Base-by-base conservation (phyloP, 2,888 invertebrate species). In the Hyppa rectilinea region DNA sequence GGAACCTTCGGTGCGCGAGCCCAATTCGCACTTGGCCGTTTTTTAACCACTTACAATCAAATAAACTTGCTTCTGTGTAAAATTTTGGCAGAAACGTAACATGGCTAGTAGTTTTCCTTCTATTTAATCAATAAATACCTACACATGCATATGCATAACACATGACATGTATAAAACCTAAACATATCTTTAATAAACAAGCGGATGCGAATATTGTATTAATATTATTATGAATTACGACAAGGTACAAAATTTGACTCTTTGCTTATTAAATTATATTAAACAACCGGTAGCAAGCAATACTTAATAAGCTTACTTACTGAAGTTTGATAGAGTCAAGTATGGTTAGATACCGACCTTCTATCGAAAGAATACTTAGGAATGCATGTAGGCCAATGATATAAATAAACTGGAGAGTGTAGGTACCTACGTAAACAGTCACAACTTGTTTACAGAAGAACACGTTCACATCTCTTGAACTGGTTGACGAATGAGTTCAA, bases 381-480 rank as follows among this genome's bases (percentile, higher is more conserved):
- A 40, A 45, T 66, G 56, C 56, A 78, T 52, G 55, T 71, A 74
- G 78, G 83, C 74, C 81, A 83, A 65, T 60, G 71, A 62, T 83
- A 81, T 76, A 75, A 83, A 83, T 76, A 78, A 72, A 75, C 53
- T 45, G 60, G 72, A 76, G 66, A 69, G 55, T 64, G 56, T 43
- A 40, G 14, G 14, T 59, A 43, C 29, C 59, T 43, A 43, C 59
- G n/a, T 29, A 59, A 31, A 61, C 67, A 67, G 61, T 71, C 52
- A 61, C 65, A 47, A 60, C n/a, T 59, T 67, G 61, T 73, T 80
- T 72, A 70, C 61, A 26, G 23, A 60, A 66, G 55, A 45, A 55
- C 50, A 36, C 47, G 29, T 66, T 60, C 31, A 63, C 55, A 29
- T 63, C 50, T 75, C 52, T 36, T 63, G 47, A 63, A 63, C 65